Percentiles rank a stretch among this genome's conserved stretches.
Evolutionary conservation across 2,888 invertebrate genomes (phyloP).

Genomic region (Aspidapion aeneum): DNA sequence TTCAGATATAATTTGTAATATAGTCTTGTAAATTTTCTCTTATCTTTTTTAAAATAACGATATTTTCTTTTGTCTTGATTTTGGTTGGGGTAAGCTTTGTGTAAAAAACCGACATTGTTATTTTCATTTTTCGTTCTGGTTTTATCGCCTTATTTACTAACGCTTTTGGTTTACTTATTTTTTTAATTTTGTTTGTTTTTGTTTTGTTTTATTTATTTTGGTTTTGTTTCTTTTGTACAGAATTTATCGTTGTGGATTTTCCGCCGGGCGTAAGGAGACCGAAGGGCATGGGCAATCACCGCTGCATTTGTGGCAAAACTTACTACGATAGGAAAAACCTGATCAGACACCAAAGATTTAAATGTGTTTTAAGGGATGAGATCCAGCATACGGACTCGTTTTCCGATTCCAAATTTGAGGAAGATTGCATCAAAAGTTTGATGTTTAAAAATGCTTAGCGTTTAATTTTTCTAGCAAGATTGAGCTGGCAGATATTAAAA

Average conservation of each 20-base stretch:
- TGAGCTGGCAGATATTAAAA: no score
- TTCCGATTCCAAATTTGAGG: not conserved
- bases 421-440: not conserved
- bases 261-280: conserved; percentile 30
- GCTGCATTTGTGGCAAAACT: conserved; percentile 35
- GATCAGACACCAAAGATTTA: conserved; percentile 35
- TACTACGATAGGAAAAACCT: conserved; percentile 39
- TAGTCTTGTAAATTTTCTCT: no score
- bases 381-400: not conserved
- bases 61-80: no score
- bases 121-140: not conserved
- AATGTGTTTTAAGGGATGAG: conserved; percentile 29
- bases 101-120: no score
- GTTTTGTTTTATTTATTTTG: not conserved
- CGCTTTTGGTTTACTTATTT: not conserved
- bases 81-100: no score
- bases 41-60: no score
- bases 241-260: conserved; percentile 1
- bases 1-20: no score
- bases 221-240: not conserved
- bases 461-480: no score
- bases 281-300: conserved; percentile 34
- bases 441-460: not conserved
- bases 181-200: not conserved
- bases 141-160: not conserved